Percentiles rank a stretch among this genome's conserved stretches.
Evolutionary conservation across 1,140 invertebrate genomes (phyloP).

Genomic region (Drosophila auraria): DNA sequence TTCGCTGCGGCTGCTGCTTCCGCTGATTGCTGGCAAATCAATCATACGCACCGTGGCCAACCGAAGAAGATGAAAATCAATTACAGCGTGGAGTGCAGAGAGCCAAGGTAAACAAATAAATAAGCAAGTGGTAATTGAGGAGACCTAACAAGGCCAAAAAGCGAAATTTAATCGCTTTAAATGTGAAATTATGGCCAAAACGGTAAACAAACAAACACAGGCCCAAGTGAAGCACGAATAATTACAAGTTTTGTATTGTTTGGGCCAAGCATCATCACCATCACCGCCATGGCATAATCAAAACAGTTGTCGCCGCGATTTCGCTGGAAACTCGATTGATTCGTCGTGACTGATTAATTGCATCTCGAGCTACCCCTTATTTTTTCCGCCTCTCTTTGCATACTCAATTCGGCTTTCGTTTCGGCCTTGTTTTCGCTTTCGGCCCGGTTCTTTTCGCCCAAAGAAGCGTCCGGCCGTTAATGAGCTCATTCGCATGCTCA

Average conservation of each 20-base stretch:
- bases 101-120: conserved; percentile 37
- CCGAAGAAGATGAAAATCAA: conserved; percentile 34
- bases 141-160: conserved; percentile 61
- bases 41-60: conserved; percentile 48
- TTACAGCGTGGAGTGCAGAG: conserved; percentile 31
- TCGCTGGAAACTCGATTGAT: conserved; percentile 44
- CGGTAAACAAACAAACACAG: conserved; percentile 36
- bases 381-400: conserved; percentile 21
- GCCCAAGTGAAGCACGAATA: conserved; percentile 47
- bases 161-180: conserved; percentile 80
- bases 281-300: conserved; percentile 56
- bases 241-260: conserved; percentile 39
- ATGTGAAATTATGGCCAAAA: conserved; percentile 74
- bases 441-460: conserved; percentile 27
- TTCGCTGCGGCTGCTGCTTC: conserved; percentile 1
- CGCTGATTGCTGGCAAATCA: conserved; percentile 39
- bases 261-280: conserved; percentile 5
- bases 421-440: conserved; percentile 61
- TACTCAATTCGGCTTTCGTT: conserved; percentile 57
- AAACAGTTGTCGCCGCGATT: conserved; percentile 64
- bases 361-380: conserved; percentile 43
- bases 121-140: conserved; percentile 56
- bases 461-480: conserved; percentile 47
- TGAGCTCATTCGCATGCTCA: conserved; percentile 73
- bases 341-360: conserved; percentile 77